Conservation (phyloP, 2,888 invertebrate genomes). For the Lapara coniferarum region DNA sequence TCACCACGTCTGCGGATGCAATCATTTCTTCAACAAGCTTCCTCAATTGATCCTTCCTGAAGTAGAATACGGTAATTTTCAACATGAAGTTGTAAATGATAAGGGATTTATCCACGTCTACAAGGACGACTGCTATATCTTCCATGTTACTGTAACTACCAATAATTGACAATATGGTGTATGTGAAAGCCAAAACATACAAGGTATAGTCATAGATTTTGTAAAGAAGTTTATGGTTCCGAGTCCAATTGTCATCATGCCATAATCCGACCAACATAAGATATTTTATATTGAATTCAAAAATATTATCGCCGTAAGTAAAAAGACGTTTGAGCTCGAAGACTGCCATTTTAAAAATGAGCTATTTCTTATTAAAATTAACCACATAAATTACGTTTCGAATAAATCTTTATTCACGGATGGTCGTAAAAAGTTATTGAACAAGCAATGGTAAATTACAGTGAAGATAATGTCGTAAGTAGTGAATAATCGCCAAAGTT, state of each 20-base stretch:
- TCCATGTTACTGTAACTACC: slow-evolving; percentile 53
- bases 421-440: slow-evolving; percentile 30
- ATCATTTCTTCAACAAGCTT: slow-evolving; percentile 58
- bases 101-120: slow-evolving; percentile 62
- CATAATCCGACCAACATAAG: slow-evolving; percentile 65
- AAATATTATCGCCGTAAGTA: slow-evolving; percentile 46
- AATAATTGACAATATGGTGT: slow-evolving; percentile 52
- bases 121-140: slow-evolving; percentile 49
- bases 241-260: slow-evolving; percentile 53
- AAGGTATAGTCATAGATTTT: slow-evolving; percentile 53
- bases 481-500: slow-evolving; percentile 36
- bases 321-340: slow-evolving; percentile 8
- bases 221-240: slow-evolving; percentile 46
- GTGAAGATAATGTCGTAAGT: slow-evolving; percentile 34
- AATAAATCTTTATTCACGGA: slow-evolving; percentile 4
- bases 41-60: slow-evolving; percentile 51
- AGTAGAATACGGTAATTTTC: slow-evolving; percentile 58
- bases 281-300: slow-evolving; percentile 64
- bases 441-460: slow-evolving; percentile 37
- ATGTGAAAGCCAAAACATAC: slow-evolving; percentile 48
- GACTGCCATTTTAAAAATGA: slow-evolving; percentile 50
- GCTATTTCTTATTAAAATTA: background rate
- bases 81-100: slow-evolving; percentile 60
- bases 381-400: background rate
- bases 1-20: slow-evolving; percentile 58